Evolutionary conservation across 2,888 invertebrate species (phyloP).

Genomic region (Allolobophora icterica): DNA sequence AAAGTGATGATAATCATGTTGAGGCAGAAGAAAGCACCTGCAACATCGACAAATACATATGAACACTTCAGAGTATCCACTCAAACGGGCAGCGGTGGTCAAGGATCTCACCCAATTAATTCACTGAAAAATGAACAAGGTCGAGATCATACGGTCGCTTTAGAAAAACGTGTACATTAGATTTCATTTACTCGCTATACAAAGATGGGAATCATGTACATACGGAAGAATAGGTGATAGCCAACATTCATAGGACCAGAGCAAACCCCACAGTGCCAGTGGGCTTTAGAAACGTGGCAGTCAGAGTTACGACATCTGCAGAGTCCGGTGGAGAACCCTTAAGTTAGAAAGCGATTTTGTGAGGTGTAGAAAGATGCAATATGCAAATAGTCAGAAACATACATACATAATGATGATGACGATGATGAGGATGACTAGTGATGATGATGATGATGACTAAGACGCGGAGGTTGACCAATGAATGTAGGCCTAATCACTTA

Average conservation of each 20-base stretch:
- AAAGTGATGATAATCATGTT: constrained; percentile 52
- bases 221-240: neutral
- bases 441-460: too few species aligned
- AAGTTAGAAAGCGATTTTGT: neutral
- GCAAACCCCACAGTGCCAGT: neutral
- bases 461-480: neutral
- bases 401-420: neutral
- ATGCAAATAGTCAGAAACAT: neutral
- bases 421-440: neutral
- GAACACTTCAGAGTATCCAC: neutral
- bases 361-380: neutral
- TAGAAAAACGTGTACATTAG: too few species aligned
- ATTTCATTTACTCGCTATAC: neutral
- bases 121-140: too few species aligned
- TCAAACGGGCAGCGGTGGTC: too few species aligned
- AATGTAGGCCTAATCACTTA: neutral
- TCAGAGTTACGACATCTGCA: neutral
- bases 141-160: neutral
- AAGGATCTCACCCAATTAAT: too few species aligned
- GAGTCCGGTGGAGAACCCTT: neutral
- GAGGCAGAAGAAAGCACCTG: constrained; percentile 51
- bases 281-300: neutral
- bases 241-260: neutral
- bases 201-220: neutral
- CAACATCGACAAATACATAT: constrained; percentile 12